Base-by-base conservation (phyloP, 1,140 invertebrate genomes). In the Hesperophylax magnus region DNA sequence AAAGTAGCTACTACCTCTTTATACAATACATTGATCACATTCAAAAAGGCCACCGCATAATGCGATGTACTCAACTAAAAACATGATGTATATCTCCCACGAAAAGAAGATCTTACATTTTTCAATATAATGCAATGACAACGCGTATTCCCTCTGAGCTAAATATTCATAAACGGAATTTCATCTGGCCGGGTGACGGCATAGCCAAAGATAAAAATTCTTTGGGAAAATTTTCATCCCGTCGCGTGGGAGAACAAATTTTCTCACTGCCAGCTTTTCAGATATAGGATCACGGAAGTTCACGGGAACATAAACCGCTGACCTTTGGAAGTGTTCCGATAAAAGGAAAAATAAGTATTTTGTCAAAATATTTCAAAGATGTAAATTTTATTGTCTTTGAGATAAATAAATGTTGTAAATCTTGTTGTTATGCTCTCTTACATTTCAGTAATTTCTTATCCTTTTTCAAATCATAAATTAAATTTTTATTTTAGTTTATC, bases 91-190 rank as follows among this genome's bases (percentile, higher is more conserved):
- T 6, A 39, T 39, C 34, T 39, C 34, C 34, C 5, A 39, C 34
- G 34, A 39, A 39, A 4, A 39, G 7, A 39, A 39, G 34, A 61
- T 67, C 31, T 67, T 54, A 18, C 18, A 54, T 72, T 72, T 72
- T 78, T 54, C 63, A 67, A 78, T 78, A 67, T 53, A 65, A 56
- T 52, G 22, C 63, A 52, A 69, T 78, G 77, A 69, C 61, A 56
- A 24, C 47, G 47, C 52, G 15, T 69, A 65, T 78, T 24, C 14
- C 22, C 2, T 78, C 11, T 47, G 31, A 47, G 39, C 52, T 78
- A 79, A 72, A 79, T 72, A 79, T 79, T 79, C 78, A 79, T 79
- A 82, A 79, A 76, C 34, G 56, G 75, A 82, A 77, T 82, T 78
- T 39, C 71, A 53, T 81, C 53, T 69, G 39, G 69, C 54, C 39